A percentile compares a stretch with the other conserved stretches of the same genome.
Conservation (phyloP, 2,113 vertebrate genomes). For the Microcebus jonahi region DNA sequence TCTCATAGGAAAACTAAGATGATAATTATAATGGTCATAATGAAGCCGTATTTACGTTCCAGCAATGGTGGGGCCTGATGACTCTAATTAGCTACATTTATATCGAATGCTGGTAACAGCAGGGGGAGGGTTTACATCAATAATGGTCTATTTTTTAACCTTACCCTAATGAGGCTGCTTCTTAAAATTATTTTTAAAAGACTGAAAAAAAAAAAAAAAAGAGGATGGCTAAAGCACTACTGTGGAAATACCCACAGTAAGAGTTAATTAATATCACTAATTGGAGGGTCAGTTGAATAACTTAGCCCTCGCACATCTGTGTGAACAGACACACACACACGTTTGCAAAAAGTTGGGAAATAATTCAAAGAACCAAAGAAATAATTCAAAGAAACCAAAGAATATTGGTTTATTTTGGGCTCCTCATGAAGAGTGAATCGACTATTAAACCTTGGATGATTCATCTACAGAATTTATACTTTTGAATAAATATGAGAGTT, state of each 20-base stretch:
- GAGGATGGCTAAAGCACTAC: background rate
- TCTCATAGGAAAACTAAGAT: background rate
- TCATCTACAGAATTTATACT: slow-evolving; percentile 29
- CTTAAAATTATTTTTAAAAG: slow-evolving; percentile 59
- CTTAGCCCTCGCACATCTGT: background rate
- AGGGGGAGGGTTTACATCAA: slow-evolving; percentile 26
- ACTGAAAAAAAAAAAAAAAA: slow-evolving; percentile 41
- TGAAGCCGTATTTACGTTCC: background rate
- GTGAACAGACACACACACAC: background rate
- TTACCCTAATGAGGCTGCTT: slow-evolving; percentile 2
- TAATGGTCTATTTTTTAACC: slow-evolving; percentile 45
- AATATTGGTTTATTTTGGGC: slow-evolving; percentile 72
- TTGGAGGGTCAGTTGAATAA: slow-evolving; percentile 13
- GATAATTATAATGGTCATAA: background rate
- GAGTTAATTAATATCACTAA: slow-evolving; percentile 61
- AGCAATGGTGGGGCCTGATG: background rate
- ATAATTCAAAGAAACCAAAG: slow-evolving; percentile 61
- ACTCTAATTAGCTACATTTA: slow-evolving; percentile 5
- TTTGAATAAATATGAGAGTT: slow-evolving; percentile 36
- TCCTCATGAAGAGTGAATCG: slow-evolving; percentile 62
- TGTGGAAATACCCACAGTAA: background rate
- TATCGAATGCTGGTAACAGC: slow-evolving; percentile 9
- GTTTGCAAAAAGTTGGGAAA: slow-evolving; percentile 71
- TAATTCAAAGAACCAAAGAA: slow-evolving; percentile 69
- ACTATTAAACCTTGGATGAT: background rate